Percentiles rank a stretch among this genome's conserved stretches.
Evolutionary conservation across 2,113 vertebrate species (phyloP).

Genomic region (Bagarius yarrelli): DNA sequence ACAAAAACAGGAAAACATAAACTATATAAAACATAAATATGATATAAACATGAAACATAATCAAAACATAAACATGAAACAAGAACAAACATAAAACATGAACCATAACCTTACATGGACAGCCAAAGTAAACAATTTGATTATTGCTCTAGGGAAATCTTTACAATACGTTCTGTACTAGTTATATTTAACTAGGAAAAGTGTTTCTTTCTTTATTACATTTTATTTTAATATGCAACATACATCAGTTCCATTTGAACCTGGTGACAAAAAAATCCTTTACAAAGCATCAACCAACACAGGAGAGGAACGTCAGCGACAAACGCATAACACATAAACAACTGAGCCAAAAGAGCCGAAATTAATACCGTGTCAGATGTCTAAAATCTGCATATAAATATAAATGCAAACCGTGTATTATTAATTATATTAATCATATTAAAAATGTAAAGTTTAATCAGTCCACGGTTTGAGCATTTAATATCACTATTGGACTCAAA

Average conservation of each 20-base stretch:
- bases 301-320: background rate
- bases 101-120: too few species aligned
- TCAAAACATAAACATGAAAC: too few species aligned
- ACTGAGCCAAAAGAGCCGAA: background rate
- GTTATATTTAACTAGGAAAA: too few species aligned
- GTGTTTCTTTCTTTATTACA: too few species aligned
- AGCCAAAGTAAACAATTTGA: background rate
- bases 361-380: background rate
- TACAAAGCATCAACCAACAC: slow-evolving; percentile 17
- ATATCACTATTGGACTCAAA: background rate
- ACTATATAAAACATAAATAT: too few species aligned
- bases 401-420: background rate
- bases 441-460: background rate
- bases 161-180: background rate
- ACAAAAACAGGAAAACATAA: too few species aligned
- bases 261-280: background rate
- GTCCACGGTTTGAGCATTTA: background rate
- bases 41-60: too few species aligned
- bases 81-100: too few species aligned
- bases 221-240: too few species aligned
- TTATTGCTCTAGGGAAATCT: slow-evolving; percentile 4
- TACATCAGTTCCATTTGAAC: background rate
- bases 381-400: background rate
- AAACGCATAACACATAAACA: background rate
- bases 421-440: background rate